Base-by-base conservation (phyloP, 1,140 invertebrate genomes). In the Aphelenchoides fujianensis region DNA sequence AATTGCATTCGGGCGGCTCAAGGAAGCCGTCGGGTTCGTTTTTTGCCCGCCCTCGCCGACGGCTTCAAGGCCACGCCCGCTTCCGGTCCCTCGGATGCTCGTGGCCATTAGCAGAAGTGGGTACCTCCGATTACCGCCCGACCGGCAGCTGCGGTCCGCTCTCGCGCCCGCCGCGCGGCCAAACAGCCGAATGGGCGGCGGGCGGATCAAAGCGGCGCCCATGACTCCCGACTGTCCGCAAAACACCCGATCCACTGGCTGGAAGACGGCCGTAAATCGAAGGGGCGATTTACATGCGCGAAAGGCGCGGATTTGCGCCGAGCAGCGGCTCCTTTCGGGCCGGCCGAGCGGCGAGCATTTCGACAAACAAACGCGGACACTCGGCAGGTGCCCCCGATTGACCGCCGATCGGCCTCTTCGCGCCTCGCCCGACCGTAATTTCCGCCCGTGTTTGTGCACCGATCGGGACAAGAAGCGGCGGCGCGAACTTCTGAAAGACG, bases 161-260 rank as follows among this genome's bases (percentile, higher is more conserved):
- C 23, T 12, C 23, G 23, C 23, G 12, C 41, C 41, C 12, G 12
- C 23, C 23, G 41, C 12, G 12, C 41, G 41, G 41, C 41, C 23
- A 48, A 48, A 48, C 41, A 48, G 12, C 23, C 41, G 12, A 48
- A 48, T n/a, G n/a, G n/a, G n/a, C 41, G 23, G 41, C 41, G 41
- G n/a, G 41, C 41, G 23, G 41, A 48, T 48, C 41, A 48, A 48
- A 48, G 23, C 12, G 12, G 41, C 12, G 23, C 23, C 23, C 41
- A 48, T 48, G 41, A 48, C 41, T 48, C 41, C 41, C 41, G 41
- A 48, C 41, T 48, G 41, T 48, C 41, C 41, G 23, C 41, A 48
- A 48, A 48, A 48, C 12, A 23, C 41, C 41, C 41, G 12, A 48
- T 48, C 41, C 12, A 48, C 41, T 23, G 41, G 12, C 23, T 23